Conservation (phyloP, 2,113 vertebrate genomes). For the Muscicapa adusta region DNA sequence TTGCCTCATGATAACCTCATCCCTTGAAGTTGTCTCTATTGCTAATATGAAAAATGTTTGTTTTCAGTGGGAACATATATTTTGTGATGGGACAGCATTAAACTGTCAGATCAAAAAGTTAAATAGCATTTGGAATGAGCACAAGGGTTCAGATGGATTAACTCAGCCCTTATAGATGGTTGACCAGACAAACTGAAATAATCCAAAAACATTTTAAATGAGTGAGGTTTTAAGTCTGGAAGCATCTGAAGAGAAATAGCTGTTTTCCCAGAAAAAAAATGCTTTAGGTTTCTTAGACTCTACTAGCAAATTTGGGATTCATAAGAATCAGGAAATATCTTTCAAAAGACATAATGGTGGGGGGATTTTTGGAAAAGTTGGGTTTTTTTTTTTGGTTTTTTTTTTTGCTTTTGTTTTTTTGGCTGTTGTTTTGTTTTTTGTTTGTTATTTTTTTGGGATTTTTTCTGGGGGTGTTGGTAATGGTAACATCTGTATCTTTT, state of each 20-base stretch:
- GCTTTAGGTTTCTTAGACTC: not conserved
- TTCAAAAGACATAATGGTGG: not conserved
- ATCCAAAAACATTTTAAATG: not conserved
- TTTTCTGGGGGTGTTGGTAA: not conserved
- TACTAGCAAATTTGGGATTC: not conserved
- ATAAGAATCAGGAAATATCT: not conserved
- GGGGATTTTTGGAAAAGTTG: rapidly evolving
- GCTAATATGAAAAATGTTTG: conserved; percentile 64
- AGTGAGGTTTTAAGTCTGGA: conserved; percentile 25
- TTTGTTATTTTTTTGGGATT: too few relatives aligned
- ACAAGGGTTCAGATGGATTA: conserved; percentile 53
- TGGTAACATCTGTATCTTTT: not conserved
- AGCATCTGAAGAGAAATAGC: conserved; percentile 22
- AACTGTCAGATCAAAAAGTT: conserved; percentile 61
- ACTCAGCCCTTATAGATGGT: not conserved
- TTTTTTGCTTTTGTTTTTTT: not conserved
- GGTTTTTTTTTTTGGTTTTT: not conserved
- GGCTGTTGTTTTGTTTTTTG: not conserved
- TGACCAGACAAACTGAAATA: conserved; percentile 13
- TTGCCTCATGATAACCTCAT: conserved; percentile 63
- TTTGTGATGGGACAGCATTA: conserved; percentile 50
- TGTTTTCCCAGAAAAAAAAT: conserved; percentile 29
- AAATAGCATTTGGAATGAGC: conserved; percentile 49
- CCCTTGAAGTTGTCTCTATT: conserved; percentile 38
- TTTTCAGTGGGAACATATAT: conserved; percentile 62